phyloP scores from a whole-genome alignment of 2,113 vertebrate genomes.

The Mesembrinibis cayennensis region DNA sequence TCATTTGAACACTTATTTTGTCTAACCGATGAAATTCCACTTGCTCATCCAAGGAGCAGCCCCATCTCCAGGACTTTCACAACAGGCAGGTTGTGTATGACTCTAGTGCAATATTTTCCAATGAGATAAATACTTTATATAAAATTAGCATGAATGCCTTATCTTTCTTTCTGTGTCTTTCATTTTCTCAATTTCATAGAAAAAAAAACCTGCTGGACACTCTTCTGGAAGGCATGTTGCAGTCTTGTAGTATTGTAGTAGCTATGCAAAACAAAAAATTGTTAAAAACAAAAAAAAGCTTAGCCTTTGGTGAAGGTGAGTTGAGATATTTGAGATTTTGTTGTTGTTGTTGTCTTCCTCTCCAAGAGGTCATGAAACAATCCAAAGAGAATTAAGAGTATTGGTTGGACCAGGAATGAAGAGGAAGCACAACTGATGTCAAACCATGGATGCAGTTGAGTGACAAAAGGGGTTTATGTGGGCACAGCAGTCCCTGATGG shows the following conservation, averaged over 20 bases:
- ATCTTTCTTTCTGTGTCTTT: neutral
- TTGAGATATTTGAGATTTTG: neutral
- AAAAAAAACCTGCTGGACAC: neutral
- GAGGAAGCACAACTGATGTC: neutral
- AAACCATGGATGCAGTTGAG: neutral
- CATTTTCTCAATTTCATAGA: neutral
- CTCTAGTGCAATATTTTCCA: neutral
- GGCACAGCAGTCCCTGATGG: fast-evolving
- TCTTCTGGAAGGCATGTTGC: neutral
- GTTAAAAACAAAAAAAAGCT: neutral
- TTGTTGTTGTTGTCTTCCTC: neutral
- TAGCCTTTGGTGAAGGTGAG: neutral
- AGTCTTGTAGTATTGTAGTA: neutral
- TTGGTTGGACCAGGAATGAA: neutral
- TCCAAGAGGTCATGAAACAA: neutral
- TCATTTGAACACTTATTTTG: neutral
- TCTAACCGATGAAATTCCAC: neutral
- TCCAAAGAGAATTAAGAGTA: neutral
- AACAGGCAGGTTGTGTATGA: neutral
- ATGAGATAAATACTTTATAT: neutral
- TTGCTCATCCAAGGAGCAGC: neutral
- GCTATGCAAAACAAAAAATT: neutral
- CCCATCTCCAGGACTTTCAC: neutral
- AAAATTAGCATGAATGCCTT: neutral
- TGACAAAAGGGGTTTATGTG: neutral